These are phyloP conservation scores for Bombus cullumanus DNA, from an alignment of 1,140 invertebrate species.

Conservation along the genomic window DNA sequence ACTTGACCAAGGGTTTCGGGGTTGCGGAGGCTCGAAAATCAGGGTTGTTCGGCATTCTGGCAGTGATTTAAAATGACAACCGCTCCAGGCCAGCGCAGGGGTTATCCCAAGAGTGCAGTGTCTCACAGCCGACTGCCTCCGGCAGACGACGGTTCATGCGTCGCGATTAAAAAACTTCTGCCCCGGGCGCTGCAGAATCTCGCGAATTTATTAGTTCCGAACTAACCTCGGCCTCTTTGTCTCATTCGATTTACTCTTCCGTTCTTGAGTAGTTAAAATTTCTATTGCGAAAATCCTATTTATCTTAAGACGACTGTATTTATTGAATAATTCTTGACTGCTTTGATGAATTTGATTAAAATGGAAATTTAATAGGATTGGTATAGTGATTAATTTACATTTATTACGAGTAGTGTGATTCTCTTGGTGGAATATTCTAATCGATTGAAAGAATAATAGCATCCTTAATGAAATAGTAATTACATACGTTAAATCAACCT, in stretches of 20 bases:
- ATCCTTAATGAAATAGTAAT: too few relatives aligned
- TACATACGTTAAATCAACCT: too few relatives aligned
- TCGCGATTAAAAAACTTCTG: conserved; percentile 76
- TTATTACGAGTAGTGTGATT: too few relatives aligned
- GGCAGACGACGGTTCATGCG: conserved; percentile 62
- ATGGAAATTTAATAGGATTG: background rate
- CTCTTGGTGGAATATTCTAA: too few relatives aligned
- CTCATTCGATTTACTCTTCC: background rate
- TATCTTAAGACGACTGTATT: background rate
- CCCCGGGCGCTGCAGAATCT: conserved; percentile 71
- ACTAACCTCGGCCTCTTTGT: conserved; percentile 35
- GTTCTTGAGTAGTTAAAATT: background rate
- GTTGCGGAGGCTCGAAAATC: conserved; percentile 15
- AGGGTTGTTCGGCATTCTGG: conserved; percentile 52
- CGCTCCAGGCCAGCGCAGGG: conserved; percentile 59
- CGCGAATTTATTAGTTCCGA: conserved; percentile 75
- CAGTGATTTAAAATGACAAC: conserved; percentile 80
- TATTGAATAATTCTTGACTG: background rate
- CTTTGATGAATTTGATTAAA: background rate
- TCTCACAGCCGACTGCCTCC: conserved; percentile 68
- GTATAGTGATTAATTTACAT: too few relatives aligned
- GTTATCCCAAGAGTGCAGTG: conserved; percentile 77
- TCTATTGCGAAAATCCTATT: background rate
- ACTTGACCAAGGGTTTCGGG: conserved; percentile 19
- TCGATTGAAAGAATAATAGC: too few relatives aligned